Evolutionary conservation across 2,888 invertebrate genomes (phyloP).

Genomic region (Fragum sueziense): DNA sequence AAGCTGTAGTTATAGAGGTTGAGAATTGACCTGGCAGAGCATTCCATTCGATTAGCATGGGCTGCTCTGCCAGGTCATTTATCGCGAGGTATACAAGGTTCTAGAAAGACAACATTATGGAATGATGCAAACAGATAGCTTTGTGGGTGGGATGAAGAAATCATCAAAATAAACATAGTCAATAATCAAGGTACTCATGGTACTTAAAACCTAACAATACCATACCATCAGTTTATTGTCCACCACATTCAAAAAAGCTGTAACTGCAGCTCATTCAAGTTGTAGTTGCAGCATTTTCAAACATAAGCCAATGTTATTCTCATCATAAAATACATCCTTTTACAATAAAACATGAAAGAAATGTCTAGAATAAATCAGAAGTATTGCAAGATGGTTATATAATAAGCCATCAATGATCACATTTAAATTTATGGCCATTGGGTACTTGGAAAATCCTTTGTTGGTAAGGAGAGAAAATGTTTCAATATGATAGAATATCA

Average conservation of each 20-base stretch:
- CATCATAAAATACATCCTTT: not conserved
- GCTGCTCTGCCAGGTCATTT: too few relatives aligned
- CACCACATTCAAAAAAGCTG: too few relatives aligned
- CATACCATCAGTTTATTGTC: too few relatives aligned
- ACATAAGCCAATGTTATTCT: not conserved
- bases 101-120: too few relatives aligned
- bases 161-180: not conserved
- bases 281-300: too few relatives aligned
- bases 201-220: not conserved
- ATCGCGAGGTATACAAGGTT: too few relatives aligned
- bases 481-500: too few relatives aligned
- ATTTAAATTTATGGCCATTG: not conserved
- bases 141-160: not conserved
- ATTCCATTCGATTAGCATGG: too few relatives aligned
- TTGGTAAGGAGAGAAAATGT: not conserved
- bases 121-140: too few relatives aligned
- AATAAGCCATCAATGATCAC: not conserved
- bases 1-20: too few relatives aligned
- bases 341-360: constrained; percentile 1
- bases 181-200: not conserved
- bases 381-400: constrained; percentile 10
- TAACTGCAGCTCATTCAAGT: too few relatives aligned
- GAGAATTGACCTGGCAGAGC: too few relatives aligned
- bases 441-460: not conserved
- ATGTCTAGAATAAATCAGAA: not conserved